Base-by-base conservation (phyloP, 2,888 invertebrate genomes). In the Nasonovia ribisnigri region DNA sequence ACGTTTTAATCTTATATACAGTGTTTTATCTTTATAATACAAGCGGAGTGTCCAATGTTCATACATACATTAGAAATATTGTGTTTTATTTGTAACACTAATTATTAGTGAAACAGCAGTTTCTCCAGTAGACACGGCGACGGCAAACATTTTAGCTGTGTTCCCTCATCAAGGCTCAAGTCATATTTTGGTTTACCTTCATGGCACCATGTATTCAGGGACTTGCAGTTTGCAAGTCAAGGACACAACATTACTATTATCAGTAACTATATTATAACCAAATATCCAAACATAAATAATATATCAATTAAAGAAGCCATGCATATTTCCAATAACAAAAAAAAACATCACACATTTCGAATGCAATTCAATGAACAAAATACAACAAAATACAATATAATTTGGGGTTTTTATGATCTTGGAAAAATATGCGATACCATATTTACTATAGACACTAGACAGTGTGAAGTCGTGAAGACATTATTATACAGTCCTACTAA, bases 91-190 rank as follows among this genome's bases (percentile, higher is more conserved):
- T 13, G 13, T 86, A 86, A 91, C n/a, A 2, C 3, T 29, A 42
- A 91, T n/a, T n/a, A 86, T 91, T 46, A 46, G 24, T 57, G 11
- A 24, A 60, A 20, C 36, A 26, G 57, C 36, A 6, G 46, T 91
- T 86, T 57, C 46, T 92, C 48, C 92, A 8, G 42, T 46, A 8
- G 42, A 91, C 67, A n/a, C n/a, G n/a, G n/a, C n/a, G n/a, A 29
- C 88, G 13, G 88, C 91, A 36, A 86, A 89, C 29, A 94, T 94
- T 4, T 88, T 94, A 24, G 94, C 88, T 24, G 89, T 94, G 36
- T 94, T 94, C 20, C 94, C 94, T 13, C 92, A 94, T 86, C 92
- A 91, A n/a, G 94, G 94, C 3, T 29, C 91, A 26, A 94, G 94
- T 51, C 94, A 94, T 89, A 91, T 67, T 57, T 51, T 88, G 91